A percentile compares a stretch with the other conserved stretches of the same genome.
phyloP scores from a whole-genome alignment of 2,888 invertebrate genomes.

The Athetis lepigone region DNA sequence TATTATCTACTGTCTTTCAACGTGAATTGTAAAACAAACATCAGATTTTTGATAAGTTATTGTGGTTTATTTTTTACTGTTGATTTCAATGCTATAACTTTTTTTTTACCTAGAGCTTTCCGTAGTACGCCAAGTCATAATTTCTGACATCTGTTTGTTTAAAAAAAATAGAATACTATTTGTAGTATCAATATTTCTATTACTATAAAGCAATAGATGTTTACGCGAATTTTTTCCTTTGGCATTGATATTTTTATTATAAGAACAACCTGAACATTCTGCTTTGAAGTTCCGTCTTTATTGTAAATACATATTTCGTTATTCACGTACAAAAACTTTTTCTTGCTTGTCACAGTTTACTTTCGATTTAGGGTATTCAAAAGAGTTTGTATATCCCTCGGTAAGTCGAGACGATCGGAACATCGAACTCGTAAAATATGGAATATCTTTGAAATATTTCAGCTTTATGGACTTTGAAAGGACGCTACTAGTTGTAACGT shows the following conservation, averaged over 20 bases:
- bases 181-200: too few species aligned
- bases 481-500: constrained; percentile 30
- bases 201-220: too few species aligned
- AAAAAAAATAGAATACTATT: background rate
- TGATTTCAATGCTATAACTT: background rate
- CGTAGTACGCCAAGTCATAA: too few species aligned
- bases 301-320: constrained; percentile 9
- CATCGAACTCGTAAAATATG: constrained; percentile 54
- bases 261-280: background rate
- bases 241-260: background rate
- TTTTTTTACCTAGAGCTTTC: too few species aligned
- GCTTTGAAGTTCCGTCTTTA: background rate
- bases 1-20: constrained; percentile 1
- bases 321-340: constrained; percentile 22
- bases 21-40: constrained; percentile 1
- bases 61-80: background rate
- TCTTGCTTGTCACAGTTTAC: constrained; percentile 18
- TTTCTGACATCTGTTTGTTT: background rate
- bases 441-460: constrained; percentile 45
- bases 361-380: constrained; percentile 46
- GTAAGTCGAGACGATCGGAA: constrained; percentile 41
- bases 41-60: background rate
- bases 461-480: constrained; percentile 50
- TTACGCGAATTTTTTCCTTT: background rate
- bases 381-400: constrained; percentile 50